Percentiles rank a stretch among this genome's conserved stretches.
These are phyloP conservation scores for Macrosteles quadrilineatus DNA, from an alignment of 1,140 invertebrate genomes.

Conservation along the genomic window DNA sequence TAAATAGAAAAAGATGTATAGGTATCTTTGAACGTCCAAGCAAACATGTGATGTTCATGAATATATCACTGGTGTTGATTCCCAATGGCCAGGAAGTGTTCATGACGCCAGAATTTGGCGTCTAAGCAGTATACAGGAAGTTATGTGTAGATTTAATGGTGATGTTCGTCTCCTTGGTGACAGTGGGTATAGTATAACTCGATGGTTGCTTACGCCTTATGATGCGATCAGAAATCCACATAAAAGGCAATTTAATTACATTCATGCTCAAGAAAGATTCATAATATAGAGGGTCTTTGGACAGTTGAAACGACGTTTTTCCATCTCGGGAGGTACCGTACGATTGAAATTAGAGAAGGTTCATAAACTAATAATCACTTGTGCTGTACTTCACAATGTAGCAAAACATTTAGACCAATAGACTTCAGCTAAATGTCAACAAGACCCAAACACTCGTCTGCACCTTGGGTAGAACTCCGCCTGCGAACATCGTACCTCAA, in stretches of 20 bases:
- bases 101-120: slow-evolving; percentile 20
- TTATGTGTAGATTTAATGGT: background rate
- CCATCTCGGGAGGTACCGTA: background rate
- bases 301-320: slow-evolving; percentile 2
- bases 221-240: background rate
- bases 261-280: background rate
- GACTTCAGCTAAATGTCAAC: too few relatives aligned
- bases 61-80: background rate
- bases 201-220: background rate
- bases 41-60: slow-evolving; percentile 19
- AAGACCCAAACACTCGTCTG: too few relatives aligned
- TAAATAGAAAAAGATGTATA: slow-evolving; percentile 27
- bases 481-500: too few relatives aligned
- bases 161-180: background rate
- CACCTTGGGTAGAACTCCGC: too few relatives aligned
- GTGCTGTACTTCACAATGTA: slow-evolving; percentile 10
- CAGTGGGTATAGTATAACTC: background rate
- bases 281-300: slow-evolving; percentile 4
- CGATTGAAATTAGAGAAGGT: background rate
- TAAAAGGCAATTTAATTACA: background rate
- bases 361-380: background rate
- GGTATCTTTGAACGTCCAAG: background rate
- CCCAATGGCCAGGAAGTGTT: slow-evolving; percentile 23
- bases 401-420: slow-evolving; percentile 21
- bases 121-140: background rate